phyloP scores from a whole-genome alignment of 2,113 vertebrate genomes.

The Chrysochloris asiatica region DNA sequence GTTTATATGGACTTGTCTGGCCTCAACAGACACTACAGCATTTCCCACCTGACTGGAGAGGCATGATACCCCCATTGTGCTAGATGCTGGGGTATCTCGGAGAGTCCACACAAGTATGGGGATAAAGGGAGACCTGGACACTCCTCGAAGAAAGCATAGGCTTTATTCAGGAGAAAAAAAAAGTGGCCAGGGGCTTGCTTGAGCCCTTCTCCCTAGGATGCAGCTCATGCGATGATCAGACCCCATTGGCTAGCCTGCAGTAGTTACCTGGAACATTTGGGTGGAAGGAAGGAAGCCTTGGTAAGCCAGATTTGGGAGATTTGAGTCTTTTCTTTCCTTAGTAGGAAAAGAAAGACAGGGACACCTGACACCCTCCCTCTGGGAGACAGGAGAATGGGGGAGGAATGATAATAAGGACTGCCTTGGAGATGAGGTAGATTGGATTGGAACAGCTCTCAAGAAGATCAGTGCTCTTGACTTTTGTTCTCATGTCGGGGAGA shows the following conservation, averaged over 20 bases:
- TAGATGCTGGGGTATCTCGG: neutral
- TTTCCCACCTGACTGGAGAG: neutral
- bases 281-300: neutral
- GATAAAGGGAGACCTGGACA: neutral
- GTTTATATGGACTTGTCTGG: neutral
- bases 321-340: neutral
- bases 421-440: rapidly evolving
- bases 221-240: neutral
- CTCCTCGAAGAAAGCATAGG: neutral
- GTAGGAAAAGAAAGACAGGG: neutral
- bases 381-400: neutral
- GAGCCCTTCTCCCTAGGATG: neutral
- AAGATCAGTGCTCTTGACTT: neutral
- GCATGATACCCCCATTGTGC: neutral
- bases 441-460: neutral
- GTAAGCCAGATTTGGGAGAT: neutral
- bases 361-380: rapidly evolving
- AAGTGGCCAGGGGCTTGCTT: neutral
- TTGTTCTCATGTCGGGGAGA: neutral
- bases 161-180: neutral
- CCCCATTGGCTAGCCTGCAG: neutral
- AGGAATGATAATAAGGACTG: neutral
- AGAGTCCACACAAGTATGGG: neutral
- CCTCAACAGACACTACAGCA: neutral
- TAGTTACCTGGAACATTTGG: neutral